Evolutionary conservation across 2,797 vertebrate species (phyloP), one percentile per base, ranked within the genome.

Genomic region (Rhadinocentrus ornatus): DNA sequence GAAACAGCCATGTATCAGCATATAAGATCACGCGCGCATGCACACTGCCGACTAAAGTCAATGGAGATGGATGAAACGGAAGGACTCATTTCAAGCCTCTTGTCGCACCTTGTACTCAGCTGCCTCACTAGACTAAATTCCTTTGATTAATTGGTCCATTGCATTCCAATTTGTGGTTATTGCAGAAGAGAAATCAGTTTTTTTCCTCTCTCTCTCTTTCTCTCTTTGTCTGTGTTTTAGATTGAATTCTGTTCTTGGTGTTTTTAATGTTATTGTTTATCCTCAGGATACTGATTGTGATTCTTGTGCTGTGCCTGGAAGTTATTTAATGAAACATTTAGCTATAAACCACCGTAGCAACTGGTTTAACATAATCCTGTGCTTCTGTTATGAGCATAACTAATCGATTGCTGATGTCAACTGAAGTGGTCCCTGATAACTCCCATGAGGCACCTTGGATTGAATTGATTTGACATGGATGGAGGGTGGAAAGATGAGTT

Each of bases 71-170:
- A 90, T 88, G 71, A 87, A 77, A 67, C 52, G 78, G 78, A 86
- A 86, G 55, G 72, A 82, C 18, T 75, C 12, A 85, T 89, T 90
- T 90, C 87, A 90, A 83, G 84, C 73, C 63, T 83, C 66, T 86
- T 78, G 86, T 90, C 85, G 72, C 83, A 80, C 73, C 71, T 72
- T 88, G 78, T 86, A 83, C 89, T 90, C 83, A 53, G 61, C 58
- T 32, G 46, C 69, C 76, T 76, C 77, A 75, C 77, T 29, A 82
- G 61, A 86, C 74, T 61, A 69, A 52, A 77, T 73, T 44, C 53
- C 73, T 84, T 86, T 92, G 84, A 93, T 92, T 83, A 91, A 90
- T 87, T 86, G 85, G 66, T 89, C 68, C 16, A 37, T 64, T 81
- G 82, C 68, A 27, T 86, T 91, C 82, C 85, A 90, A 85, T 91